Evolutionary conservation across 2,113 vertebrate genomes (phyloP).

Genomic region (Capreolus pygargus): DNA sequence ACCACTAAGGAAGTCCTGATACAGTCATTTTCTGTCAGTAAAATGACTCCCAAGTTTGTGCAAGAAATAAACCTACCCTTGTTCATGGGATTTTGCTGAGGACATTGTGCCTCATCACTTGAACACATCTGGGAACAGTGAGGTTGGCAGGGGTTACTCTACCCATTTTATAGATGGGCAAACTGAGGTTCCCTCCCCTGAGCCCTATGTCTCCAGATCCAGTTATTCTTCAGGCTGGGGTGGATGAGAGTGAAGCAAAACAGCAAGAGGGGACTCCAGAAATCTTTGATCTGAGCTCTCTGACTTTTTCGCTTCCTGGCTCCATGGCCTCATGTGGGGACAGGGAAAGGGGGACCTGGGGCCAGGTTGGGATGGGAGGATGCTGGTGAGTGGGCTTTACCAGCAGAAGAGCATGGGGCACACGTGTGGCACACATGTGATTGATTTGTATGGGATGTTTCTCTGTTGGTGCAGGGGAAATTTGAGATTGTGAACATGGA

Average conservation of each 20-base stretch:
- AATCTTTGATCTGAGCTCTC: background rate
- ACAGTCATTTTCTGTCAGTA: background rate
- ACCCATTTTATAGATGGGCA: background rate
- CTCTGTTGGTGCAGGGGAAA: slow-evolving; percentile 57
- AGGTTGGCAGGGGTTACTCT: background rate
- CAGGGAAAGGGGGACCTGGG: background rate
- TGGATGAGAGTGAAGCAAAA: background rate
- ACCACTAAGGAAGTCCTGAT: background rate
- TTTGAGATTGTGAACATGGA: slow-evolving; percentile 84
- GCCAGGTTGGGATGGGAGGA: fast-evolving
- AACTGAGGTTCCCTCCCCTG: background rate
- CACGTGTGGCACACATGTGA: fast-evolving
- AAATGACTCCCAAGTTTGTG: background rate
- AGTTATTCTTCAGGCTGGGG: background rate
- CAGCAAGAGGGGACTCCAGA: fast-evolving
- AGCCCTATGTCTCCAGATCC: background rate
- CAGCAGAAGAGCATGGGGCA: fast-evolving
- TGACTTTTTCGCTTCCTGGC: background rate
- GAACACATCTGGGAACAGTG: background rate
- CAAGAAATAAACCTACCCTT: fast-evolving
- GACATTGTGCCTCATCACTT: background rate
- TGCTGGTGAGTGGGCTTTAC: fast-evolving
- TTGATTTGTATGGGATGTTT: background rate
- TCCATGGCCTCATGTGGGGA: fast-evolving
- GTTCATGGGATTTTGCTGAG: background rate